These are phyloP conservation scores for Barypeithes pellucidus DNA, from an alignment of 2,888 invertebrate species.

Conservation along the genomic window DNA sequence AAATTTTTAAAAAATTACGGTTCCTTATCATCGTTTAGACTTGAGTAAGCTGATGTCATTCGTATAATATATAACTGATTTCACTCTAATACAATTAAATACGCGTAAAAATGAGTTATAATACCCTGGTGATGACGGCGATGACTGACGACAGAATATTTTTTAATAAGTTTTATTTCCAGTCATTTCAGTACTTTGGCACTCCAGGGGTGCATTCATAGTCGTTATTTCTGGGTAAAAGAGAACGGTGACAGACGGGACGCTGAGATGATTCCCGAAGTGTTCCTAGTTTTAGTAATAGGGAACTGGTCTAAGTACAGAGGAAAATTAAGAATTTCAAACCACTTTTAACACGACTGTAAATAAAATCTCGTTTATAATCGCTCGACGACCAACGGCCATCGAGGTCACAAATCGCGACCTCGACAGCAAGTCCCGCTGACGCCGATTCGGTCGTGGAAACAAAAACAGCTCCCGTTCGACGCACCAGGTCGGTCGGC, in stretches of 20 bases:
- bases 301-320: too few relatives aligned
- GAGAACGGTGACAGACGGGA: too few relatives aligned
- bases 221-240: too few relatives aligned
- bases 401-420: conserved; percentile 31
- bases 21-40: neutral
- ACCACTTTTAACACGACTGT: neutral
- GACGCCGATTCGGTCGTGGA: conserved; percentile 25
- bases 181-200: too few relatives aligned
- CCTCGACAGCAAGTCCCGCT: conserved; percentile 11
- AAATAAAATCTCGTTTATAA: neutral
- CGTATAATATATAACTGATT: neutral
- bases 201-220: too few relatives aligned
- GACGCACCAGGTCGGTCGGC: conserved; percentile 29
- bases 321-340: neutral
- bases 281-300: too few relatives aligned
- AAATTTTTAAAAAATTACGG: conserved; percentile 11
- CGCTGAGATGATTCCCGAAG: too few relatives aligned
- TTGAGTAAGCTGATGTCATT: neutral
- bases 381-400: conserved; percentile 27
- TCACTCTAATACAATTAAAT: conserved; percentile 1
- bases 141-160: too few relatives aligned
- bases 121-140: neutral
- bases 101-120: conserved; percentile 2
- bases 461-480: conserved; percentile 34
- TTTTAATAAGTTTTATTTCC: too few relatives aligned